These are phyloP conservation scores for Hirundichthys speculiger DNA, from an alignment of 2,113 vertebrate species.

Conservation along the genomic window DNA sequence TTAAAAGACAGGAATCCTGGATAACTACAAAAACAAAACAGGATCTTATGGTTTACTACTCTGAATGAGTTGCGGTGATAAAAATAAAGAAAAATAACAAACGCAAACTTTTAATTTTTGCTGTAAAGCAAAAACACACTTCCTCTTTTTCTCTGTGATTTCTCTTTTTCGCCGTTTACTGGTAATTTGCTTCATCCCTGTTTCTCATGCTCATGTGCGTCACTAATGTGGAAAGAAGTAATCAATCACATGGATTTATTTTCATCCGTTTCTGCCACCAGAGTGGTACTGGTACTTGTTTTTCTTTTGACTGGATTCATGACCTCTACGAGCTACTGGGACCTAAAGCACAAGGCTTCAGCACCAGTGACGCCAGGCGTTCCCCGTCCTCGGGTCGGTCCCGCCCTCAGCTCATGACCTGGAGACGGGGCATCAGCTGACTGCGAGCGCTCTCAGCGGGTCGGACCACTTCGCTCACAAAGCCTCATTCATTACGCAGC, in stretches of 20 bases:
- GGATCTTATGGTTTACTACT: background rate
- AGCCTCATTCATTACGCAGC: constrained; percentile 54
- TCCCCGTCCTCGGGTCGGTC: background rate
- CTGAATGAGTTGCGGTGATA: background rate
- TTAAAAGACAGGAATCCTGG: too few relatives aligned
- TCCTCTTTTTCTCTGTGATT: constrained; percentile 4
- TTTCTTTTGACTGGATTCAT: too few relatives aligned
- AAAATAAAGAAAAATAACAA: constrained; percentile 13
- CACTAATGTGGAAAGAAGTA: background rate
- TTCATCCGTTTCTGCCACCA: constrained; percentile 6
- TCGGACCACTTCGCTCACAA: constrained; percentile 49
- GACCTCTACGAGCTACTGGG: too few relatives aligned
- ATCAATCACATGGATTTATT: constrained; percentile 20
- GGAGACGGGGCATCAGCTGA: constrained; percentile 69
- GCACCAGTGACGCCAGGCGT: too few relatives aligned
- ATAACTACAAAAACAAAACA: background rate
- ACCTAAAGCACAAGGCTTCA: too few relatives aligned
- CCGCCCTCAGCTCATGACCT: constrained; percentile 52
- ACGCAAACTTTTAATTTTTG: background rate
- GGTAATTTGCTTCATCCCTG: too few relatives aligned
- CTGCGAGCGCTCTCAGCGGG: constrained; percentile 41
- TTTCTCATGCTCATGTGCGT: too few relatives aligned
- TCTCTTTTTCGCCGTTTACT: too few relatives aligned
- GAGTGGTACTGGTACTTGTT: too few relatives aligned
- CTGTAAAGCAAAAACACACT: background rate